Evolutionary conservation across 1,140 invertebrate species (phyloP).

Genomic region (Cotesia chilonis): DNA sequence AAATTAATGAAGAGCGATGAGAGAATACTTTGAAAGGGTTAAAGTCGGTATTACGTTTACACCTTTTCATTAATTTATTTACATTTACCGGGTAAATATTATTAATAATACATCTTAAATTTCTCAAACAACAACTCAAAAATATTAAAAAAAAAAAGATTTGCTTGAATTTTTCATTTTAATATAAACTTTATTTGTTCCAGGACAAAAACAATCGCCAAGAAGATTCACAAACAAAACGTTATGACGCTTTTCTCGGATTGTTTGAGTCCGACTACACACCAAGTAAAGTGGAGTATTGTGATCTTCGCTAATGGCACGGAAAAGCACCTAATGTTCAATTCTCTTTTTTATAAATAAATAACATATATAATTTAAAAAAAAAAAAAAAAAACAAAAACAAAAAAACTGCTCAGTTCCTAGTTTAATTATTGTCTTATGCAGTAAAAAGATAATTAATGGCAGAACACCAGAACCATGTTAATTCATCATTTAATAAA

Average conservation of each 20-base stretch:
- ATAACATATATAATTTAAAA: too few species aligned
- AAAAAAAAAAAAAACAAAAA: too few species aligned
- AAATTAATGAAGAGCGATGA: constrained; percentile 42
- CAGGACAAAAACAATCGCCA: not conserved
- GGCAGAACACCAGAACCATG: too few species aligned
- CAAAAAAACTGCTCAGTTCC: too few species aligned
- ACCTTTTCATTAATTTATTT: constrained; percentile 38
- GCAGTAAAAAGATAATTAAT: too few species aligned
- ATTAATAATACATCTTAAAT: not conserved
- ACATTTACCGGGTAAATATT: constrained; percentile 12
- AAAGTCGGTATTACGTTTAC: constrained; percentile 35
- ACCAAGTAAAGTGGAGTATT: constrained; percentile 5
- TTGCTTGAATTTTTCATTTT: not conserved
- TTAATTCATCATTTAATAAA: too few species aligned
- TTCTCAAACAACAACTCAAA: not conserved
- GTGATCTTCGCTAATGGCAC: constrained; percentile 1
- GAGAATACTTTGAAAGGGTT: constrained; percentile 32
- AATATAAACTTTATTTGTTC: not conserved
- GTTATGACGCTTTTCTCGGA: not conserved
- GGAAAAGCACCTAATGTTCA: constrained; percentile 2
- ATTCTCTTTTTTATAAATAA: too few species aligned
- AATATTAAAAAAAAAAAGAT: not conserved
- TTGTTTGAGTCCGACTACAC: not conserved
- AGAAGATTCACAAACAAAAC: too few species aligned
- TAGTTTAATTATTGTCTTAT: too few species aligned